phyloP scores from a whole-genome alignment of 2,113 vertebrate genomes.

The Sarotherodon lohbergeri region DNA sequence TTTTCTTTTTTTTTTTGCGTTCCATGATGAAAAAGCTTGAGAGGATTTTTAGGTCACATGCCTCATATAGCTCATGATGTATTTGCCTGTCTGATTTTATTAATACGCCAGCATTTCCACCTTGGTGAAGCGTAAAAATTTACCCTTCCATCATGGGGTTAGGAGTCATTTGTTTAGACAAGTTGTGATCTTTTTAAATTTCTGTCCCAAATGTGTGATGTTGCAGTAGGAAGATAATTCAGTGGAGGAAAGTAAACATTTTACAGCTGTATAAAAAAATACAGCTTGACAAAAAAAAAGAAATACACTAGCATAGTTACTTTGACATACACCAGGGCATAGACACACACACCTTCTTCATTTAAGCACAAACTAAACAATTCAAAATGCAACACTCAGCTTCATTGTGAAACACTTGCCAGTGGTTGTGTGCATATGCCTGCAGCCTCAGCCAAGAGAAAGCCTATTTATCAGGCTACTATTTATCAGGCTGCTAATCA shows the following conservation, averaged over 20 bases:
- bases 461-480: constrained; percentile 21
- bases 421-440: background rate
- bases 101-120: background rate
- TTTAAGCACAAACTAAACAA: background rate
- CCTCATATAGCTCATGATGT: background rate
- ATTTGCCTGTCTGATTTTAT: background rate
- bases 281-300: background rate
- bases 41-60: background rate
- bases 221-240: background rate
- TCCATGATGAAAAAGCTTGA: background rate
- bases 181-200: background rate
- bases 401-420: background rate
- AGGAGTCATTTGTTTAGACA: background rate
- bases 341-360: background rate
- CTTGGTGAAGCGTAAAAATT: background rate
- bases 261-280: background rate
- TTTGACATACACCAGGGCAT: background rate
- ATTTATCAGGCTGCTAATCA: constrained; percentile 56
- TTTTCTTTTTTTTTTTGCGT: background rate
- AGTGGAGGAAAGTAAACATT: background rate
- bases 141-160: background rate
- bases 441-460: background rate
- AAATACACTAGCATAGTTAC: background rate
- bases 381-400: background rate
- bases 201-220: background rate